Conservation (phyloP, 1,140 invertebrate genomes). For the Rhopalosiphum maidis region DNA sequence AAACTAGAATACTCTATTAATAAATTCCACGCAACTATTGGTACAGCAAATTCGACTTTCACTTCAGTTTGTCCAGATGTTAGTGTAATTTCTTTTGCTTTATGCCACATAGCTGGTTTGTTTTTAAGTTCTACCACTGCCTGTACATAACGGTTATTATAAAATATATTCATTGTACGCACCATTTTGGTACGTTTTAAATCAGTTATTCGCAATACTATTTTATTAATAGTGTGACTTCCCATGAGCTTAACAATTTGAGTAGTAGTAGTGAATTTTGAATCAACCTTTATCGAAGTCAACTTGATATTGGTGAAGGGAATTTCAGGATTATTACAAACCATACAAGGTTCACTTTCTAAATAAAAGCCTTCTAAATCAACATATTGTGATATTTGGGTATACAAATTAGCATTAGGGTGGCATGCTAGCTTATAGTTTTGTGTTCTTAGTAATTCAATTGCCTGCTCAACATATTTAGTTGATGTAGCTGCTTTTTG, state of each 20-base stretch:
- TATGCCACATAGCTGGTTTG: slow-evolving; percentile 95
- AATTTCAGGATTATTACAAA: slow-evolving; percentile 97
- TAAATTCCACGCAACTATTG: slow-evolving; percentile 96
- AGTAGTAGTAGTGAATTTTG: slow-evolving; percentile 96
- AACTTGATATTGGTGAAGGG: slow-evolving; percentile 91
- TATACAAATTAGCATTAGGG: slow-evolving; percentile 93
- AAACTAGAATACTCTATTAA: slow-evolving; percentile 99
- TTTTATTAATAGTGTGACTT: slow-evolving; percentile 93
- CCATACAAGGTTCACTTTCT: slow-evolving; percentile 95
- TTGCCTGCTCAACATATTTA: slow-evolving; percentile 84
- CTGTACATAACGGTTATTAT: slow-evolving; percentile 94
- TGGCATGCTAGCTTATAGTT: slow-evolving; percentile 88
- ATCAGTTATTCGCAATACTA: slow-evolving; percentile 91
- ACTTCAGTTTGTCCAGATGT: slow-evolving; percentile 93
- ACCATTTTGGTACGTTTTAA: slow-evolving; percentile 98
- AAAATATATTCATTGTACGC: slow-evolving; percentile 93
- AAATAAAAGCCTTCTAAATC: slow-evolving; percentile 96
- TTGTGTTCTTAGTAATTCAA: slow-evolving; percentile 83
- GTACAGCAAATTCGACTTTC: slow-evolving; percentile 94
- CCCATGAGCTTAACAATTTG: slow-evolving; percentile 96
- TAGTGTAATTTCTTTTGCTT: slow-evolving; percentile 89
- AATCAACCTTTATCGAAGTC: slow-evolving; percentile 91
- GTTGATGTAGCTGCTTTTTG: slow-evolving; percentile 66
- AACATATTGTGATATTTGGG: slow-evolving; percentile 87
- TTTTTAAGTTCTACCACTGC: slow-evolving; percentile 97